These are phyloP conservation scores for Dasypogon diadema DNA, from an alignment of 2,888 invertebrate genomes.

Conservation along the genomic window DNA sequence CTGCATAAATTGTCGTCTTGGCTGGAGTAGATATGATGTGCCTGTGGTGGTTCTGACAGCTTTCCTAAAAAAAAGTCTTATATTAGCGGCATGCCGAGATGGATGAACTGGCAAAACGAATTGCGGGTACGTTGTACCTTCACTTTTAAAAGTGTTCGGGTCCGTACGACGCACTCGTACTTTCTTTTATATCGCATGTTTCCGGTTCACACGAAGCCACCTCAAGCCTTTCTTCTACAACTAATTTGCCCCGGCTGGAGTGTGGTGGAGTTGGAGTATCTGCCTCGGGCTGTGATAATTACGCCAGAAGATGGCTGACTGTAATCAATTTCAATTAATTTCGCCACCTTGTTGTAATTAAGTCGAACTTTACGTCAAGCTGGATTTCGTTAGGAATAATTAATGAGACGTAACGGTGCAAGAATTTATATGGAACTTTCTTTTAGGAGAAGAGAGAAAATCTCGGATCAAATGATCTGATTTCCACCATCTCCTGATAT, in stretches of 20 bases:
- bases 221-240: slow-evolving; percentile 8
- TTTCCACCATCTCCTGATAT: too few species aligned
- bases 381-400: slow-evolving; percentile 37
- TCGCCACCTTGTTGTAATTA: slow-evolving; percentile 46
- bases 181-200: slow-evolving; percentile 47
- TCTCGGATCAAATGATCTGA: neutral
- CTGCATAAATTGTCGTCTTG: slow-evolving; percentile 55
- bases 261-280: slow-evolving; percentile 49
- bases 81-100: slow-evolving; percentile 2
- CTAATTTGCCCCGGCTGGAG: slow-evolving; percentile 38
- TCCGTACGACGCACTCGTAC: slow-evolving; percentile 44
- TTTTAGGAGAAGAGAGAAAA: neutral
- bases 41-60: slow-evolving; percentile 22
- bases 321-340: slow-evolving; percentile 57
- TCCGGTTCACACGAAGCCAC: slow-evolving; percentile 52
- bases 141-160: slow-evolving; percentile 11
- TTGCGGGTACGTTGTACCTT: slow-evolving; percentile 7
- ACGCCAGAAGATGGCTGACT: slow-evolving; percentile 52
- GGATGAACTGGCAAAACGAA: slow-evolving; percentile 16
- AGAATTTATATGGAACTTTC: slow-evolving; percentile 15
- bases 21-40: slow-evolving; percentile 3
- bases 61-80: slow-evolving; percentile 9
- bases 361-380: slow-evolving; percentile 25
- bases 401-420: slow-evolving; percentile 31
- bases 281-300: slow-evolving; percentile 54